A percentile compares a stretch with the other conserved stretches of the same genome.
Evolutionary conservation across 2,113 vertebrate genomes (phyloP).

Genomic region (Galeopterus variegatus): DNA sequence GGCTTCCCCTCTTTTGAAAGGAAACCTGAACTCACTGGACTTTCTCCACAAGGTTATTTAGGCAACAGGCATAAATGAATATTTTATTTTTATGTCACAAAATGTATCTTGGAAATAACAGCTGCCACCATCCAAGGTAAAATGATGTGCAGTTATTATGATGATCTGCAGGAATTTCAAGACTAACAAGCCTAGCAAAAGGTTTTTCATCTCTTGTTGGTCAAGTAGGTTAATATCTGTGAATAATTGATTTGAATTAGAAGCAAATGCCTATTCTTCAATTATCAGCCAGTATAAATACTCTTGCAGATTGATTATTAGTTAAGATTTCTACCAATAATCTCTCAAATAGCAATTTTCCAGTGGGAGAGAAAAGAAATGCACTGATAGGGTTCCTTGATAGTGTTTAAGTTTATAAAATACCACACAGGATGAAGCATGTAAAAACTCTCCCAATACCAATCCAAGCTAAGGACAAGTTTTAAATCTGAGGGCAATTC

Average conservation of each 20-base stretch:
- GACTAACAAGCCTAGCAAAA: conserved; percentile 27
- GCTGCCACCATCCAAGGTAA: conserved; percentile 36
- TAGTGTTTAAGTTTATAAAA: background rate
- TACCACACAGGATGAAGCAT: background rate
- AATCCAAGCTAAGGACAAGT: background rate
- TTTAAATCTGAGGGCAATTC: conserved; percentile 49
- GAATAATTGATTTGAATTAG: conserved; percentile 29
- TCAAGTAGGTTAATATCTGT: conserved; percentile 49
- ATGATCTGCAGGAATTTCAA: conserved; percentile 39
- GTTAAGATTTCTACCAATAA: conserved; percentile 60
- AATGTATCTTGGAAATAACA: conserved; percentile 38
- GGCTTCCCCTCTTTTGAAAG: conserved; percentile 14
- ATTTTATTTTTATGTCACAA: conserved; percentile 54
- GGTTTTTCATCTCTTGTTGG: conserved; percentile 51
- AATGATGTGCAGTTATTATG: background rate
- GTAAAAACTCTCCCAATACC: background rate
- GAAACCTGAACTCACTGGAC: background rate
- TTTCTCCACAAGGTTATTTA: background rate
- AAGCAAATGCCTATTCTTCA: conserved; percentile 18
- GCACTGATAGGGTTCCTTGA: background rate
- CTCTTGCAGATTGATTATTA: background rate
- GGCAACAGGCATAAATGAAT: conserved; percentile 26
- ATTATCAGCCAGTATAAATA: background rate
- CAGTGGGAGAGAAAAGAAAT: background rate
- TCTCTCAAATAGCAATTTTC: conserved; percentile 50